phyloP scores from a whole-genome alignment of 1,140 invertebrate genomes.

The Brachionus paranguensis region DNA sequence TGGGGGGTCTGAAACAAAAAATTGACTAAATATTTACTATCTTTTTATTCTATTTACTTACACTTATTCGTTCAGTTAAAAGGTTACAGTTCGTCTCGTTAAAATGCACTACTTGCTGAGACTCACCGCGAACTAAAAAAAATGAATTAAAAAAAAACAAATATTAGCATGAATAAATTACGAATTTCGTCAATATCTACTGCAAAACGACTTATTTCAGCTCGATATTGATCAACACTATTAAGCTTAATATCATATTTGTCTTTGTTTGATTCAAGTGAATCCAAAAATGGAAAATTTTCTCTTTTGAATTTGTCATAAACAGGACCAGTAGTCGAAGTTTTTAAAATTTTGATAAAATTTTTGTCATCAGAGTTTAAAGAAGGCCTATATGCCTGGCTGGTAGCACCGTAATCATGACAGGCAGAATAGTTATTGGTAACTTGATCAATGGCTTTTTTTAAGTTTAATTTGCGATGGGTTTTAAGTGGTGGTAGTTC shows the following conservation, averaged over 20 bases:
- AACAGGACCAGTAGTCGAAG: background rate
- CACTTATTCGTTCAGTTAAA: background rate
- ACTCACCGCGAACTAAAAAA: background rate
- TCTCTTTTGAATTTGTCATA: background rate
- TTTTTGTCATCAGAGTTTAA: background rate
- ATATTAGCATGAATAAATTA: background rate
- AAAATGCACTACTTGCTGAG: background rate
- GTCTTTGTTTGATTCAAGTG: background rate
- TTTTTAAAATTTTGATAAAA: constrained; percentile 22
- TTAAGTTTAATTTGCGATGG: background rate
- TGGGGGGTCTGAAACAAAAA: background rate
- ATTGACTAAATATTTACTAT: background rate
- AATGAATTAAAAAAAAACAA: background rate
- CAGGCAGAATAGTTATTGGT: background rate
- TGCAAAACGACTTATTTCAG: background rate
- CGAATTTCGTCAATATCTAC: background rate
- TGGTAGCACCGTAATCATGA: background rate
- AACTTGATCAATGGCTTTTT: constrained; percentile 19
- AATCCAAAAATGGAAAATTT: background rate
- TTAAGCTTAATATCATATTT: background rate
- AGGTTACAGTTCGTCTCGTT: background rate
- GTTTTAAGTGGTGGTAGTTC: background rate
- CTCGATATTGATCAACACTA: background rate
- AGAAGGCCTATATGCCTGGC: background rate
- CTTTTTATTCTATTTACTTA: background rate